Evolutionary conservation across 2,797 vertebrate genomes (phyloP), one percentile per base, ranked within the genome.

Genomic region (Bucorvus abyssinicus): DNA sequence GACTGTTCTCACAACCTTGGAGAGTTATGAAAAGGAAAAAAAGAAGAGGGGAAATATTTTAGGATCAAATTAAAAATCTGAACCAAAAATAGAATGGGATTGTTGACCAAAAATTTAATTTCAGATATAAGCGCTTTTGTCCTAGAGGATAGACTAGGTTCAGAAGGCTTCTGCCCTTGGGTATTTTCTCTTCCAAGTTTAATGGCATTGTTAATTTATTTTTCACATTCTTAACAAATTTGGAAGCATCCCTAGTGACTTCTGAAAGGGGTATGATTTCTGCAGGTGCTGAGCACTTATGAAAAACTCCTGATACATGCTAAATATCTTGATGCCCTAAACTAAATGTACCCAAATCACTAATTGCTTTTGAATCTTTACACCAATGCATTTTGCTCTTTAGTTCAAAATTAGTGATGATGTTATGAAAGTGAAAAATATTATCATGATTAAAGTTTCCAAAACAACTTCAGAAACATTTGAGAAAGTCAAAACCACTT

Each of bases 41-140:
- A 57, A n/a, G 14, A 9, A 1, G 1, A 7, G 4, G 0, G 5
- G 7, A 3, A 1, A 5, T 26, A 9, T 74, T 87, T 52, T 24
- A 69, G 12, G 8, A 60, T 52, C 18, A 80, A 74, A 94, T 71
- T 68, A 8, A 84, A 91, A 91, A 73, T n/a, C 22, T 32, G 32
- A 76, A 55, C 18, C 23, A 49, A 88, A 86, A 86, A 11, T 44
- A 80, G 53, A 59, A 70, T 0, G 4, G 10, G 9, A 67, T 69
- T 56, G 2, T 57, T 70, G 70, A 75, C 19, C 21, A 89, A 59
- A 34, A 84, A 38, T 60, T 88, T 50, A 68, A 91, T 11, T 47
- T 85, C 0, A 0, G 5, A 56, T n/a, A 1, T 12, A 63, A 60
- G 24, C 56, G 7, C 4, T 75, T 89, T 68, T 81, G 27, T 73